These are phyloP conservation scores for Tetragonisca angustula DNA, from an alignment of 2,888 invertebrate genomes.

Conservation along the genomic window DNA sequence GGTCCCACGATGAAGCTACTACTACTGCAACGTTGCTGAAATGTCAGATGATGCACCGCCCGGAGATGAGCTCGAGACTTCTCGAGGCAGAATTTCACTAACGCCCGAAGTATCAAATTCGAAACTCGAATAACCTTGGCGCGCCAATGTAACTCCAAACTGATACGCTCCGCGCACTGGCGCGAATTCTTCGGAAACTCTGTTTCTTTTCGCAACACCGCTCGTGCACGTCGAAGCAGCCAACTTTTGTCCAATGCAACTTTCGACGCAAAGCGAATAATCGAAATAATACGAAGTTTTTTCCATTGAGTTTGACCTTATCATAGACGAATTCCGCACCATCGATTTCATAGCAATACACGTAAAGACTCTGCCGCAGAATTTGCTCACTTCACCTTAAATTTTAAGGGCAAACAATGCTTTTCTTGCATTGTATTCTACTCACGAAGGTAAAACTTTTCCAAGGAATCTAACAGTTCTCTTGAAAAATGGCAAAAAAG, in stretches of 20 bases:
- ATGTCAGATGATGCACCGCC: conserved; percentile 1
- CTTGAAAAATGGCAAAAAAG: no score
- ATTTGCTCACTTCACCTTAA: no score
- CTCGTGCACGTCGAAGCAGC: conserved; percentile 4
- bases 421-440: no score
- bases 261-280: neutral
- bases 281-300: neutral
- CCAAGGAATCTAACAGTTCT: no score
- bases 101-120: neutral
- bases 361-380: no score
- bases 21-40: neutral
- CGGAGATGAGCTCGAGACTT: conserved; percentile 5
- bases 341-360: no score
- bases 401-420: no score
- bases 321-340: no score
- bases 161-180: neutral
- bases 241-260: conserved; percentile 2
- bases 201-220: conserved; percentile 1
- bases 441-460: no score
- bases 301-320: no score
- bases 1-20: neutral
- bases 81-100: neutral
- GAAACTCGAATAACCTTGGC: neutral
- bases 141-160: conserved; percentile 2
- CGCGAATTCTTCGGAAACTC: neutral